A percentile compares a stretch with the other conserved stretches of the same genome.
Conservation (phyloP, 1,140 invertebrate species). For the Brachionus koreanus region DNA sequence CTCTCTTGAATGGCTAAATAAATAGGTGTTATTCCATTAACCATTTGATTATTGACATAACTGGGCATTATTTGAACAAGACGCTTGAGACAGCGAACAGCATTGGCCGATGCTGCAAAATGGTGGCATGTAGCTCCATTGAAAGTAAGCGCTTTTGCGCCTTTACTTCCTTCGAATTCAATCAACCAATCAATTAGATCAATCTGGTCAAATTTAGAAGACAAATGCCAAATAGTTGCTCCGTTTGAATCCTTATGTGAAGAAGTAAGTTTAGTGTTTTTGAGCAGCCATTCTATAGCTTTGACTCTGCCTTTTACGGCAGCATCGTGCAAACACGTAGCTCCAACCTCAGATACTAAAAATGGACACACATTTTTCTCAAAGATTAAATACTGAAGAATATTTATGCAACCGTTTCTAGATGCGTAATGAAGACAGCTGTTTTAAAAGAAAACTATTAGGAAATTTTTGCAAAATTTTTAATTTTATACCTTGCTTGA, state of each 20-base stretch:
- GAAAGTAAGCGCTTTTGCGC: neutral
- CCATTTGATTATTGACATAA: slow-evolving; percentile 12
- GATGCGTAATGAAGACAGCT: slow-evolving; percentile 35
- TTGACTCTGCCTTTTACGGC: slow-evolving; percentile 3
- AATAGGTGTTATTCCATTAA: slow-evolving; percentile 8
- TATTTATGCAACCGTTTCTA: neutral
- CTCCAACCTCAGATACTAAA: slow-evolving; percentile 16
- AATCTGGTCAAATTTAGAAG: slow-evolving; percentile 17
- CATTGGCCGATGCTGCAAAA: neutral
- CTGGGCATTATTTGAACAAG: neutral
- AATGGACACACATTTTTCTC: slow-evolving; percentile 1
- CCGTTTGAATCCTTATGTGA: slow-evolving; percentile 1
- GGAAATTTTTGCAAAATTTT: neutral
- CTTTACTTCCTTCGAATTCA: neutral
- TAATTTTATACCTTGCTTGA: neutral
- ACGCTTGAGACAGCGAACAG: neutral
- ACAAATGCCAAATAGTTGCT: neutral
- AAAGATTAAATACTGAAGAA: slow-evolving; percentile 17
- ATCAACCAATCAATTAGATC: slow-evolving; percentile 22
- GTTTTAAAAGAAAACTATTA: neutral
- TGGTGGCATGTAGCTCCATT: slow-evolving; percentile 25
- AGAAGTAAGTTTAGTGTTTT: neutral
- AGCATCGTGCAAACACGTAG: slow-evolving; percentile 19
- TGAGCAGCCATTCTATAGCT: slow-evolving; percentile 1
- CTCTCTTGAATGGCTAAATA: slow-evolving; percentile 5